Percentiles rank a stretch among this genome's conserved stretches.
These are phyloP conservation scores for Podarcis raffonei DNA, from an alignment of 2,113 vertebrate genomes.

Conservation along the genomic window DNA sequence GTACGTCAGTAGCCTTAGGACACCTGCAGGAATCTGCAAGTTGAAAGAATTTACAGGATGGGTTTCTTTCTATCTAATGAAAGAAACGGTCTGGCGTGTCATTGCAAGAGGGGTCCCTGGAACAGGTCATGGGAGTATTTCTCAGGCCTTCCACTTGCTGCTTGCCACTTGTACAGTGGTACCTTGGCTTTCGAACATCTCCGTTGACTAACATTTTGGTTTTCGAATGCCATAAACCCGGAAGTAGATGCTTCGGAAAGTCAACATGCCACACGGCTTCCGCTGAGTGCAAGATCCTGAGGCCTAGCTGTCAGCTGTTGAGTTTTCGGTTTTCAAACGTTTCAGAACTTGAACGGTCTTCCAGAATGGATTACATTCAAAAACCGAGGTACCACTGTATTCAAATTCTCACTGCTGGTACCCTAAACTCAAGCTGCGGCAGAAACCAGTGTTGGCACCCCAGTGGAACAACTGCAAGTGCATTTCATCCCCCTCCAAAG, in stretches of 20 bases:
- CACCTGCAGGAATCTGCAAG: not conserved
- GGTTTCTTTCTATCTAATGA: not conserved
- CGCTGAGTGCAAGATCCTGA: not conserved
- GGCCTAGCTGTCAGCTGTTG: too few relatives aligned
- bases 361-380: too few relatives aligned
- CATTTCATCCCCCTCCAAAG: not conserved
- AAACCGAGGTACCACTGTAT: too few relatives aligned
- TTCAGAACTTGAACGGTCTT: too few relatives aligned
- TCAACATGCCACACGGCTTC: too few relatives aligned
- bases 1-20: not conserved
- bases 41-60: not conserved
- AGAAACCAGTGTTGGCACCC: not conserved
- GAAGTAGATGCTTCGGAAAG: too few relatives aligned
- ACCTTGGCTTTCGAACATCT: too few relatives aligned
- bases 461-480: not conserved
- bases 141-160: not conserved
- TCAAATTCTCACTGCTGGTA: not conserved
- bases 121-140: not conserved
- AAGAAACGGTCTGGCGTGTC: not conserved
- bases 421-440: too few relatives aligned
- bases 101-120: not conserved
- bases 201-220: too few relatives aligned
- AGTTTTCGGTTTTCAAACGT: too few relatives aligned
- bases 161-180: not conserved
- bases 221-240: too few relatives aligned